phyloP scores from a whole-genome alignment of 1,140 invertebrate species.

The Drosophila pandora region DNA sequence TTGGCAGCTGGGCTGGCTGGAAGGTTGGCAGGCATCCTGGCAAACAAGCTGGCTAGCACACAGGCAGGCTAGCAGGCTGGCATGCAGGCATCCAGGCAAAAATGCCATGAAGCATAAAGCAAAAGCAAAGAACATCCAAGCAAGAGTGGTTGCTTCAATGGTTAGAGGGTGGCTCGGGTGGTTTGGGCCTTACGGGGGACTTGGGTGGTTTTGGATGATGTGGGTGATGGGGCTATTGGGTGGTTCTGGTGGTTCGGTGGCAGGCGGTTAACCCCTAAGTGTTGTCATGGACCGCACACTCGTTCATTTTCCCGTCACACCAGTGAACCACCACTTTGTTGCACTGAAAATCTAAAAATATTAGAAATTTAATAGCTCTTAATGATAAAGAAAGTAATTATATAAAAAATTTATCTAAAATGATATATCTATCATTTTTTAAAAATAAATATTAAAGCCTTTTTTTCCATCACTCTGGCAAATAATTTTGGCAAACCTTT shows the following conservation, averaged over 20 bases:
- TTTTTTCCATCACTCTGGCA: too few relatives aligned
- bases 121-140: conserved; percentile 54
- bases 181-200: conserved; percentile 8
- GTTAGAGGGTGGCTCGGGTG: conserved; percentile 15
- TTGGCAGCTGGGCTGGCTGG: conserved; percentile 32
- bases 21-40: conserved; percentile 35
- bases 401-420: too few relatives aligned
- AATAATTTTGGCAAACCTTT: too few relatives aligned
- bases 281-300: conserved; percentile 52
- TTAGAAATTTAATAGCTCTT: background rate
- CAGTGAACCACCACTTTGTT: conserved; percentile 7
- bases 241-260: conserved; percentile 43
- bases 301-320: conserved; percentile 5
- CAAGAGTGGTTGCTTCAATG: conserved; percentile 15
- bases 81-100: conserved; percentile 35
- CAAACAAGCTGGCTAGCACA: conserved; percentile 6
- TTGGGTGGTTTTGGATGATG: conserved; percentile 26
- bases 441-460: background rate
- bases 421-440: too few relatives aligned
- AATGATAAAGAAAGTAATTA: too few relatives aligned
- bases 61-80: conserved; percentile 12
- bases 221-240: conserved; percentile 2
- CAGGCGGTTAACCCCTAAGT: conserved; percentile 75
- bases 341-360: conserved; percentile 14
- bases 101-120: conserved; percentile 60